Base-by-base conservation (phyloP, 2,113 vertebrate genomes). In the Saguinus midas region DNA sequence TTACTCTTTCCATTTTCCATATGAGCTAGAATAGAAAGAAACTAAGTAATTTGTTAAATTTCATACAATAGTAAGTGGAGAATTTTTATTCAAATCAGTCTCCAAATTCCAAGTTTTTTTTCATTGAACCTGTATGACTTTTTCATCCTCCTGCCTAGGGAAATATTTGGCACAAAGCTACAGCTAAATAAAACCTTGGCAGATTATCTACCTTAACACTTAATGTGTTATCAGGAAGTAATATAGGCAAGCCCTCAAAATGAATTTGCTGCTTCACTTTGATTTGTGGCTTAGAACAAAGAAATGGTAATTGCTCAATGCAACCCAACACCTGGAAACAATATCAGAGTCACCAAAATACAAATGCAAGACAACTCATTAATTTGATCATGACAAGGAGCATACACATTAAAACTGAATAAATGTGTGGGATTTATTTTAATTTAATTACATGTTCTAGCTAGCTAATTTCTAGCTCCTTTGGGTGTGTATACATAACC, bases 331-430 rank as follows among this genome's bases (percentile, higher is more conserved):
- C 95, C 48, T 68, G 52, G 48, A n/a, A 93, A 17, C 82, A 79
- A 88, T 7, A 61, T 90, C 78, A 82, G 2, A 76, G 75, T 95
- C 57, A 40, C 18, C 83, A 5, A 80, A 89, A 91, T 64, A 94
- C 40, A 94, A 97, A 92, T 68, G 78, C 5, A 85, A n/a, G 70
- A 75, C 14, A 85, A 87, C 82, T 16, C 20, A 75, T 78, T 52
- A 64, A 75, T 89, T 97, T 94, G 11, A 80, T 96, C 96, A 86
- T 58, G 88, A 64, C 2, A 89, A 50, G 40, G 48, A 37, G 61
- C 18, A 82, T 81, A 27, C n/a, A 43, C 61, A 96, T 73, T 40
- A 45, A 52, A 43, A 18, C 10, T 96, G 50, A 96, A 37, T 82
- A 95, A 32, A 57, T 18, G 57, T 8, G 84, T 50, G 37, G 4